Conservation (phyloP, 2,797 vertebrate species). For the Trematomus bernacchii region DNA sequence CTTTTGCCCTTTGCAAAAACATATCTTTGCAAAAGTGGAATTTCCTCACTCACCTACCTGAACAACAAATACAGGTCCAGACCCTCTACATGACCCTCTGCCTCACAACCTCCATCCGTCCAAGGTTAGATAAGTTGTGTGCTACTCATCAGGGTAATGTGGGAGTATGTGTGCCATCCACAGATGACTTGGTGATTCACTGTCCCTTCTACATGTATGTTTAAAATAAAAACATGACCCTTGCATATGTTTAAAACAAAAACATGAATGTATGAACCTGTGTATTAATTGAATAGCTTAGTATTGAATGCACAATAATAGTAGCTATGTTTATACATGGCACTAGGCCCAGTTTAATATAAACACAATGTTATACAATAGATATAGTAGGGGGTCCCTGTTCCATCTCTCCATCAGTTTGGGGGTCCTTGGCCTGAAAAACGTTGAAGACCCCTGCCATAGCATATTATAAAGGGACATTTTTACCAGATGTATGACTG, state of each 20-base stretch:
- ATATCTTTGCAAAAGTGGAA: background rate
- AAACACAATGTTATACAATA: background rate
- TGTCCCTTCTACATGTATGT: background rate
- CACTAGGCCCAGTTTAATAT: too few species aligned
- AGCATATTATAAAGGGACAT: too few species aligned
- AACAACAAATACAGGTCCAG: conserved; percentile 3
- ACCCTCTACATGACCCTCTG: background rate
- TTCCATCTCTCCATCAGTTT: background rate
- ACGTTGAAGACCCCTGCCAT: too few species aligned
- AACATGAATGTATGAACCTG: too few species aligned
- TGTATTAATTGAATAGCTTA: too few species aligned
- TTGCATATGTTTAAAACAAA: background rate
- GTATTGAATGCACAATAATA: too few species aligned
- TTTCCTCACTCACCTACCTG: background rate
- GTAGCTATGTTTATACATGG: too few species aligned
- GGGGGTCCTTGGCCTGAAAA: too few species aligned
- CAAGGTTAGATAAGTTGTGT: background rate
- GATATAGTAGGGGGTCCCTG: background rate
- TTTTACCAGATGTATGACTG: too few species aligned
- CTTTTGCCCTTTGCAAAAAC: conserved; percentile 22
- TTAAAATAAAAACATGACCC: background rate
- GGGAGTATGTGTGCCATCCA: background rate
- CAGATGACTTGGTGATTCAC: background rate
- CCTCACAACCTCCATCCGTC: background rate
- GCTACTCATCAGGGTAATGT: background rate